Base-by-base conservation (phyloP, 1,140 invertebrate genomes). In the Aplysia californica region DNA sequence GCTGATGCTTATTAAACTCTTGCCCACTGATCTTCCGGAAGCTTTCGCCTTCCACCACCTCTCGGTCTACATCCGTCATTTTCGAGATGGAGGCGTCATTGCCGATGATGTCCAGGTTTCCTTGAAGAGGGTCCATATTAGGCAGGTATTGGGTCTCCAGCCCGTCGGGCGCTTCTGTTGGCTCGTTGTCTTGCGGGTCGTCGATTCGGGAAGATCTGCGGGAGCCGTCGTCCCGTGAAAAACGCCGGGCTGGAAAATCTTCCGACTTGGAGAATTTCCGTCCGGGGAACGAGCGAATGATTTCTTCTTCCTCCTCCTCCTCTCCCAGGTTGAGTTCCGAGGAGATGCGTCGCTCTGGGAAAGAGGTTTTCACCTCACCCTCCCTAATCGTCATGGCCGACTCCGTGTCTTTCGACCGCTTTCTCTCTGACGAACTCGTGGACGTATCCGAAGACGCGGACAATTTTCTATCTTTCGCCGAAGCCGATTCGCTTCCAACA, bases 61-160 rank as follows among this genome's bases (percentile, higher is more conserved):
- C 84, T 35, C 72, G 76, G 15, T 76, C 75, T 20, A 79, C 80
- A 68, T 82, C 80, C 38, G 82, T 84, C n/a, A 73, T 41, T n/a
- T 76, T 81, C 3, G 66, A 21, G 44, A 69, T 70, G 20, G 75
- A 69, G 6, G 79, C 58, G 15, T 76, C 65, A n/a, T n/a, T n/a
- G n/a, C n/a, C n/a, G 21, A 81, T 70, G n/a, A 87, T 79, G 55
- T 85, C 83, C 58, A 86, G 71, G 65, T 81, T 85, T 21, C 86
- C 86, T 38, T 81, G 80, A 10, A 87, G 66, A 0, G 85, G 85
- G 56, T 88, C 87, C 76, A 86, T 83, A 35, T 76, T 78, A 10
- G 83, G 80, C 50, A 88, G 79, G 44, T 88, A 88, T 44, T 87
- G 86, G 1, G 87, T 88, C 75, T 88, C 87, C 5, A 87, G 38